Evolutionary conservation across 2,888 invertebrate species (phyloP).

Genomic region (Laspeyria flexula): DNA sequence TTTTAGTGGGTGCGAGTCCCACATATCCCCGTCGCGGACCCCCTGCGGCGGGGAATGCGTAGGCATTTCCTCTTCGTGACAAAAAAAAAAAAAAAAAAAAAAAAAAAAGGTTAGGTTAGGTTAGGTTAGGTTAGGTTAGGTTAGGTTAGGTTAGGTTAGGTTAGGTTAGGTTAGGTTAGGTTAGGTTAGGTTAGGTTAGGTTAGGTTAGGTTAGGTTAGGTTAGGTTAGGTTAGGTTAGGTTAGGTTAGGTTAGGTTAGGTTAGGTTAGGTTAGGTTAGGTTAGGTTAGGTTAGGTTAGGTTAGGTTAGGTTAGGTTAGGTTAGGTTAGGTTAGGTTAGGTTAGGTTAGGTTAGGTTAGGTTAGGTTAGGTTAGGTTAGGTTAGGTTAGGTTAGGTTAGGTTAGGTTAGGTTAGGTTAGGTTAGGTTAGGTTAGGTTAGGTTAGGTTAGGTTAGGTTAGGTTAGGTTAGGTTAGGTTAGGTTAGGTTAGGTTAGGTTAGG

Average conservation of each 20-base stretch:
- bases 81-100: too few relatives aligned
- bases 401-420: neutral
- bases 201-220: neutral
- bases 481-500: too few relatives aligned
- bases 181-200: neutral
- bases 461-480: neutral
- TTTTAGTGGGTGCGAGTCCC: too few relatives aligned
- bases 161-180: neutral
- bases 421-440: neutral
- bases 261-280: conserved; percentile 3
- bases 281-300: neutral
- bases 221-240: neutral
- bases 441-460: neutral
- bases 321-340: neutral
- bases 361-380: neutral
- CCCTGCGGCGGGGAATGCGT: too few relatives aligned
- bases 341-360: neutral
- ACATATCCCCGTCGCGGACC: too few relatives aligned
- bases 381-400: neutral
- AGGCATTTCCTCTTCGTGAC: too few relatives aligned
- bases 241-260: conserved; percentile 3
- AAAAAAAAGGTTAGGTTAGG: neutral
- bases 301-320: neutral
- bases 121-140: conserved; percentile 3
- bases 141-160: conserved; percentile 3